These are phyloP conservation scores for Hippocampus abdominalis DNA, from an alignment of 2,113 vertebrate genomes.

Conservation along the genomic window DNA sequence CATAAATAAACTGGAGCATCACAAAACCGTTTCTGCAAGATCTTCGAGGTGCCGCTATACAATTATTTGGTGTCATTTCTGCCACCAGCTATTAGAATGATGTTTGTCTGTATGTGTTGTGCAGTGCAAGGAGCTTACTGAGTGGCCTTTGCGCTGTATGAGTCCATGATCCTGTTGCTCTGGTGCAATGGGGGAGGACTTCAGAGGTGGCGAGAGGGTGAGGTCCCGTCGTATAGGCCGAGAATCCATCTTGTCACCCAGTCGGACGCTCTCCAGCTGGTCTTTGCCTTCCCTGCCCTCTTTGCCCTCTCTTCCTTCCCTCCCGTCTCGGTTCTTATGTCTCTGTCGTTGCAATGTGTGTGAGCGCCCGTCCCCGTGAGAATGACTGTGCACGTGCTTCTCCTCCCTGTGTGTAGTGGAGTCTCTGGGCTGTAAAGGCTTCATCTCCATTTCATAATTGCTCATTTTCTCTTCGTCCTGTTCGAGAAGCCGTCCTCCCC, in stretches of 20 bases:
- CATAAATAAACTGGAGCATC: background rate
- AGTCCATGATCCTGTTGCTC: slow-evolving; percentile 80
- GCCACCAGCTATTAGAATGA: background rate
- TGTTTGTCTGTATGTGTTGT: slow-evolving; percentile 10
- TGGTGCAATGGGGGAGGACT: slow-evolving; percentile 87
- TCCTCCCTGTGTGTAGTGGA: slow-evolving; percentile 71
- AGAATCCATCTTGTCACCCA: slow-evolving; percentile 81
- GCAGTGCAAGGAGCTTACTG: slow-evolving; percentile 70
- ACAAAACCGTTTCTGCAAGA: background rate
- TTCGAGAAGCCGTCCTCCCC: slow-evolving; percentile 78
- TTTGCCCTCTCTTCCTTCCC: slow-evolving; percentile 42
- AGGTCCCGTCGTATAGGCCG: slow-evolving; percentile 89
- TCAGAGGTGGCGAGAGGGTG: slow-evolving; percentile 90
- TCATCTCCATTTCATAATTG: slow-evolving; percentile 98
- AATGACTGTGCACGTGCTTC: slow-evolving; percentile 64
- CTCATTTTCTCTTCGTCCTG: slow-evolving; percentile 93
- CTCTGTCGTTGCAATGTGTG: slow-evolving; percentile 82
- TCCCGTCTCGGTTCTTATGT: slow-evolving; percentile 78
- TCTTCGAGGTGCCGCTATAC: no score
- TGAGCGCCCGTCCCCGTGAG: slow-evolving; percentile 59
- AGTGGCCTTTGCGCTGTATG: slow-evolving; percentile 81
- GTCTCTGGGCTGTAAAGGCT: slow-evolving; percentile 82
- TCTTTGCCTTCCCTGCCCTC: slow-evolving; percentile 42
- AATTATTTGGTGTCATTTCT: background rate
- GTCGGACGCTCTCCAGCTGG: slow-evolving; percentile 82